Percentiles rank a stretch among this genome's conserved stretches.
These are phyloP conservation scores for Brachionus rotundiformis DNA, from an alignment of 1,140 invertebrate species.

Conservation along the genomic window DNA sequence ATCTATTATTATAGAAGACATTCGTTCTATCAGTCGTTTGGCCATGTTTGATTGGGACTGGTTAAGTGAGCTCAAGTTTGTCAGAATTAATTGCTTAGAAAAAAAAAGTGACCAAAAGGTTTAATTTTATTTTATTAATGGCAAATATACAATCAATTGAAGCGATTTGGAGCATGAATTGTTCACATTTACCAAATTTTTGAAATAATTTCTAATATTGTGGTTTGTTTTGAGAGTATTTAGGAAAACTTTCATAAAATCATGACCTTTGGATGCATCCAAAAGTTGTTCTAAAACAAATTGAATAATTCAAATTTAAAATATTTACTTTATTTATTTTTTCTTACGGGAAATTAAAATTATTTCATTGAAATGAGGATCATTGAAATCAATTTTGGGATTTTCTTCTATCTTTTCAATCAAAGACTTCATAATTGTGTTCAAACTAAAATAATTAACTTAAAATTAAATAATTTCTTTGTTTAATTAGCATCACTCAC, in stretches of 20 bases:
- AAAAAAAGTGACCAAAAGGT: no score
- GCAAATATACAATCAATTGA: conserved; percentile 12
- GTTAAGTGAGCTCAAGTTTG: conserved; percentile 79
- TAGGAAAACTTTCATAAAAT: conserved; percentile 36
- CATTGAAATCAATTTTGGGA: background rate
- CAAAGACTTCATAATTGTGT: conserved; percentile 34
- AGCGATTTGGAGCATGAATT: conserved; percentile 41
- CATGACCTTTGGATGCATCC: conserved; percentile 20
- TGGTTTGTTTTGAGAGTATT: conserved; percentile 33
- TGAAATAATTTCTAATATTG: conserved; percentile 37
- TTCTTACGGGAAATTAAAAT: conserved; percentile 30
- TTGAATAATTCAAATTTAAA: background rate
- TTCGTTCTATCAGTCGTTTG: conserved; percentile 86
- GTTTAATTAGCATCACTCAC: conserved; percentile 63
- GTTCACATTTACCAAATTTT: conserved; percentile 43
- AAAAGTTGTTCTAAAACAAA: background rate
- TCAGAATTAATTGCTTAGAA: conserved; percentile 82
- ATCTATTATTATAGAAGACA: conserved; percentile 93
- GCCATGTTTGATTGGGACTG: conserved; percentile 72
- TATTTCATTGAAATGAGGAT: conserved; percentile 9
- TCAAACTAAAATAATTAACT: background rate
- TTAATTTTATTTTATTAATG: background rate
- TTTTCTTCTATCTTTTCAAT: conserved; percentile 32
- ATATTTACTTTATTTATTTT: background rate
- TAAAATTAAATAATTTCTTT: background rate